A percentile compares a stretch with the other conserved stretches of the same genome.
Evolutionary conservation across 2,888 invertebrate genomes (phyloP).

Genomic region (Zootermopsis nevadensis): DNA sequence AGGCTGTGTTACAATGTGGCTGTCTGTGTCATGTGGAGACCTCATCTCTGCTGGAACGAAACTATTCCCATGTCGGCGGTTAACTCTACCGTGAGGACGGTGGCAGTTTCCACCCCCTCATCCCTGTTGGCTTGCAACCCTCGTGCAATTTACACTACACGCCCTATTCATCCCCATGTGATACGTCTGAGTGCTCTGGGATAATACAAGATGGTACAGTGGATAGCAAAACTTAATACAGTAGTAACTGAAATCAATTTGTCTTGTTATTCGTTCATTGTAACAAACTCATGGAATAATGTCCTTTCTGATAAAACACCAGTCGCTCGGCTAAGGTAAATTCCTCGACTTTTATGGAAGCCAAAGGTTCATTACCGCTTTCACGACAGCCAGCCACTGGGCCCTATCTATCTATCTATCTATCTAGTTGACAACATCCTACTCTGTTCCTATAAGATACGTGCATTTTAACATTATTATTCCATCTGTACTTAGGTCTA

Average conservation of each 20-base stretch:
- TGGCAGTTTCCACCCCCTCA: background rate
- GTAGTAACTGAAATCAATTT: background rate
- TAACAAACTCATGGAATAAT: too few relatives aligned
- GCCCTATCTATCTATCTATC: too few relatives aligned
- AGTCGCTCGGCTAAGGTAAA: too few relatives aligned
- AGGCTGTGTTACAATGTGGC: background rate
- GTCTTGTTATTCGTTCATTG: background rate
- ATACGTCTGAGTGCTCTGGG: background rate
- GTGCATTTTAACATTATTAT: too few relatives aligned
- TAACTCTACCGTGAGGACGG: conserved; percentile 7
- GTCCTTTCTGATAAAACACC: too few relatives aligned
- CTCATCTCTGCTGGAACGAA: background rate
- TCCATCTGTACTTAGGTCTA: too few relatives aligned
- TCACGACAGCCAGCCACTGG: too few relatives aligned
- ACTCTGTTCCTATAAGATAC: too few relatives aligned
- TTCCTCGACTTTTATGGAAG: too few relatives aligned
- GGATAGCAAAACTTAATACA: background rate
- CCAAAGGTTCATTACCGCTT: too few relatives aligned
- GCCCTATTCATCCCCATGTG: conserved; percentile 19
- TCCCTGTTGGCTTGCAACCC: conserved; percentile 1
- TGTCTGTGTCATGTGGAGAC: background rate
- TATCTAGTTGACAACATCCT: too few relatives aligned
- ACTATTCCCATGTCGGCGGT: background rate
- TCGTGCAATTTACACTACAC: conserved; percentile 16
- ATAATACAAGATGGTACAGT: conserved; percentile 11